A percentile compares a stretch with the other conserved stretches of the same genome.
These are phyloP conservation scores for Portevinia maculata DNA, from an alignment of 2,888 invertebrate genomes.

Conservation along the genomic window DNA sequence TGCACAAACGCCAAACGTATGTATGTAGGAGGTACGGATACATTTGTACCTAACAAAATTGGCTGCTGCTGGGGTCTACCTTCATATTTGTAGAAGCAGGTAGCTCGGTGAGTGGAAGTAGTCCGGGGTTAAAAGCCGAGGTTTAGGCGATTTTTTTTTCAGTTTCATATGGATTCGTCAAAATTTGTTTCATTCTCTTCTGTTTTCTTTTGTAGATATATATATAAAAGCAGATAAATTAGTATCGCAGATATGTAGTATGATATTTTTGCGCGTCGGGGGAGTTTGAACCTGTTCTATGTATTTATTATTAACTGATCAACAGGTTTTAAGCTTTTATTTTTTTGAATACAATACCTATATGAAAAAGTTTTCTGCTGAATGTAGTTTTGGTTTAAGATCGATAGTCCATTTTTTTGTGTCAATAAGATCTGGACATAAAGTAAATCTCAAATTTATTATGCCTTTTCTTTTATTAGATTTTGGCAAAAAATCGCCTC, in stretches of 20 bases:
- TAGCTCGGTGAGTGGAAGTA: constrained; percentile 38
- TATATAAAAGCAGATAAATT: constrained; percentile 23
- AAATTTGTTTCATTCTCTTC: constrained; percentile 8
- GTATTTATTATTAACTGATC: constrained; percentile 13
- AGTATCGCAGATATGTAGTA: constrained; percentile 52
- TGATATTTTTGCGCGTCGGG: constrained; percentile 26
- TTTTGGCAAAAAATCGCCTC: no score
- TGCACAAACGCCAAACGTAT: constrained; percentile 35
- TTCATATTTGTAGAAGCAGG: constrained; percentile 22
- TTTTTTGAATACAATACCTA: not conserved
- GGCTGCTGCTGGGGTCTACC: constrained; percentile 29
- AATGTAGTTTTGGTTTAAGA: not conserved
- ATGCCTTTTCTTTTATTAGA: no score
- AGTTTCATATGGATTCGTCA: constrained; percentile 15
- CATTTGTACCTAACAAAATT: constrained; percentile 56
- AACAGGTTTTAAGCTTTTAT: constrained; percentile 4
- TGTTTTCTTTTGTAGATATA: constrained; percentile 12
- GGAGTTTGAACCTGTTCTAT: constrained; percentile 64
- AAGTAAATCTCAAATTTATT: no score
- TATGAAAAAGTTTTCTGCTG: not conserved
- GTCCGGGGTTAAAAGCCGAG: constrained; percentile 22
- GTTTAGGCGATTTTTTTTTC: constrained; percentile 20
- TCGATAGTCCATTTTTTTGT: no score
- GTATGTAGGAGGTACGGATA: constrained; percentile 20
- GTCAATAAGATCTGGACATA: no score